Evolutionary conservation across 2,888 invertebrate genomes (phyloP).

Genomic region (Aelia acuminata): DNA sequence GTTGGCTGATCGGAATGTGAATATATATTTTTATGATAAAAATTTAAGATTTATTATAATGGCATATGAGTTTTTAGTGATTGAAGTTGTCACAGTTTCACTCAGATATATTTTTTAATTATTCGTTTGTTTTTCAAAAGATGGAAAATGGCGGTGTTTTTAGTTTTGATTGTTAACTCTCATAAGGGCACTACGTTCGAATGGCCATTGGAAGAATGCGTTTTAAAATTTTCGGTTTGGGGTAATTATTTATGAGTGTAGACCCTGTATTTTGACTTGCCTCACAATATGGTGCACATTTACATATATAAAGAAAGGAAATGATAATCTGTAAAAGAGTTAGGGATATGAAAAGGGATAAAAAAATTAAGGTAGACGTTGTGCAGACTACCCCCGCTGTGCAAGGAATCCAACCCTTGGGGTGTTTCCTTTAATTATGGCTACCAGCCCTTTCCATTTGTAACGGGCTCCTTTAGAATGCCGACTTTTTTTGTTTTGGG

Average conservation of each 20-base stretch:
- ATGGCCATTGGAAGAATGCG: too few relatives aligned
- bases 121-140: too few relatives aligned
- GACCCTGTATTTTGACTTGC: not conserved
- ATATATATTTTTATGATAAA: too few relatives aligned
- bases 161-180: too few relatives aligned
- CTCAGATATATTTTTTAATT: too few relatives aligned
- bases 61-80: too few relatives aligned
- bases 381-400: constrained; percentile 34
- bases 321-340: constrained; percentile 27
- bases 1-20: too few relatives aligned
- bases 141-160: too few relatives aligned
- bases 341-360: not conserved
- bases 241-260: not conserved
- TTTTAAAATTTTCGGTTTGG: too few relatives aligned
- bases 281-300: not conserved
- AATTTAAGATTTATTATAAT: too few relatives aligned
- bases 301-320: constrained; percentile 42
- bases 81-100: too few relatives aligned
- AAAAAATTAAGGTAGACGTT: constrained; percentile 5
- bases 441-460: not conserved
- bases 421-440: constrained; percentile 31
- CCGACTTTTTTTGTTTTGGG: not conserved
- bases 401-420: constrained; percentile 37
- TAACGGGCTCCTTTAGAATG: not conserved
- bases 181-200: too few relatives aligned